Base-by-base conservation (phyloP, 2,797 vertebrate species). In the Cuculus canorus region DNA sequence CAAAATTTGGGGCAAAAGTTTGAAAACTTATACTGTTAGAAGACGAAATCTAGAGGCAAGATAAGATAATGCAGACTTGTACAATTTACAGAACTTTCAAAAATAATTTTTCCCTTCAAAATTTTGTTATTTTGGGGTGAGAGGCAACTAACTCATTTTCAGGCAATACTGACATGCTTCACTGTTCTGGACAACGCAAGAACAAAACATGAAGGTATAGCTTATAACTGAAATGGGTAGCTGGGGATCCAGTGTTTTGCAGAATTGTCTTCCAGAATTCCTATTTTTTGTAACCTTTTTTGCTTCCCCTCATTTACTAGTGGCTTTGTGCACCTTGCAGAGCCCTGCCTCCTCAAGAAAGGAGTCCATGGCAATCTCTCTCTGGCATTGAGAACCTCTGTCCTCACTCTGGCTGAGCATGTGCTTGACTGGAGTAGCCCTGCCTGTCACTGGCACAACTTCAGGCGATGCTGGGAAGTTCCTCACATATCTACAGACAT, bases 401-500 rank as follows among this genome's bases (percentile, higher is more conserved):
- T 63, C 33, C 28, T 2, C 4, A 48, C 52, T 76, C 60, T 57
- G 50, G 57, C 30, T 61, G 13, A 0, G 0, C 78, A 45, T 0
- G 0, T 52, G 60, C 35, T 56, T 56, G 61, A 63, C 48, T 1
- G 2, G 43, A 2, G 2, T 5, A 75, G 66, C 70, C 63, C 66
- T 75, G 86, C 64, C 43, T 37, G 30, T 39, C 76, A 25, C 69
- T 45, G n/a, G 39, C 59, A 39, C 0, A 0, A 73, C 83, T 71
- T 77, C 0, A 1, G 30, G 28, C 69, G 79, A 89, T 60, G 86
- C 32, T 3, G 10, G 60, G 41, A 95, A 89, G 86, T 94, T 89
- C 84, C 59, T 72, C 13, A 25, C 79, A 54, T 89, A 93, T 82
- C 93, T 93, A 48, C 8, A 5, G 85, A 77, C 89, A 91, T 93